A percentile compares a stretch with the other conserved stretches of the same genome.
Evolutionary conservation across 2,888 invertebrate genomes (phyloP).

Genomic region (Choristoneura rosaceana): DNA sequence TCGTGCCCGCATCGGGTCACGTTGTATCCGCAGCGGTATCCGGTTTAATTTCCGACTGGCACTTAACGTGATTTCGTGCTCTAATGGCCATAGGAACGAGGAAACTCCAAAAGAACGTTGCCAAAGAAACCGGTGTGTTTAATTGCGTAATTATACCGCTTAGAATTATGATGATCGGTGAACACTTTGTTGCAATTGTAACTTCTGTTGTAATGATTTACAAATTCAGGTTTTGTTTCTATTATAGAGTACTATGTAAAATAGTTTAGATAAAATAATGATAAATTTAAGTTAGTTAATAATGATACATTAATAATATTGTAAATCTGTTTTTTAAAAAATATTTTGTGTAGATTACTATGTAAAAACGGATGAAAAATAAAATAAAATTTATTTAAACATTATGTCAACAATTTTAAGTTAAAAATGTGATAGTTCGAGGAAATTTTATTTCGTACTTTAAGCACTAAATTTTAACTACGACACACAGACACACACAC

Average conservation of each 20-base stretch:
- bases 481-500: too few species aligned
- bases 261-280: too few species aligned
- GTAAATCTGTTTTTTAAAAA: too few species aligned
- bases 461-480: too few species aligned
- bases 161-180: conserved; percentile 6
- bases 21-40: conserved; percentile 52
- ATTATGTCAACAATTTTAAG: too few species aligned
- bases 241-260: not conserved
- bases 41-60: conserved; percentile 63
- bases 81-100: conserved; percentile 49
- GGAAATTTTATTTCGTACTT: too few species aligned
- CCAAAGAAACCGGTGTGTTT: conserved; percentile 23
- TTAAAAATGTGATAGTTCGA: too few species aligned
- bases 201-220: not conserved
- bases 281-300: too few species aligned
- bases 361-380: not conserved
- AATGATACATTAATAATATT: too few species aligned
- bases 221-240: not conserved
- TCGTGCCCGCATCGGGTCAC: conserved; percentile 48
- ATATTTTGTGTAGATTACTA: too few species aligned
- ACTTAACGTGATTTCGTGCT: conserved; percentile 58
- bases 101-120: conserved; percentile 23
- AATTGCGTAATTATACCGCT: conserved; percentile 13
- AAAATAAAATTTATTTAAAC: too few species aligned
- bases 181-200: conserved; percentile 8